Evolutionary conservation across 53 echinoderm and acorn worm genomes (phyloP).

Genomic region (Luidia sarsii): DNA sequence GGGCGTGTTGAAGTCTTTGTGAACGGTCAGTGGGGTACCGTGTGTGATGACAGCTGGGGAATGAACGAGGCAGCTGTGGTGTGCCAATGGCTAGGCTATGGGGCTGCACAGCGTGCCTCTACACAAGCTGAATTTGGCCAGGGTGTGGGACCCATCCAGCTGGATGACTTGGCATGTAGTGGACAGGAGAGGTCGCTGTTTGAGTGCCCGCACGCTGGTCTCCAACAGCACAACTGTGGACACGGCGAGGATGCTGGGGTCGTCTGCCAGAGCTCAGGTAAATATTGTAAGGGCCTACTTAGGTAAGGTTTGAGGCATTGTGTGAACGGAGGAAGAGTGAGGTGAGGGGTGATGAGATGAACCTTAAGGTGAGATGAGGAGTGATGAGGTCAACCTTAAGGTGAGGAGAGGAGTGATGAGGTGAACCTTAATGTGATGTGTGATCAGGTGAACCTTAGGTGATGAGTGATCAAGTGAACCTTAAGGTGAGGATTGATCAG

Average conservation of each 20-base stretch:
- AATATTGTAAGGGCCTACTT: no score
- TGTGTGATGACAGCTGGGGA: slow-evolving; percentile 76
- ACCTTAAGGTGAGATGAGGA: no score
- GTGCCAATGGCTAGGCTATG: slow-evolving; percentile 57
- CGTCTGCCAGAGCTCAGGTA: slow-evolving; percentile 38
- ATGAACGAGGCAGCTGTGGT: slow-evolving; percentile 64
- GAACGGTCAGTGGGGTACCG: slow-evolving; percentile 69
- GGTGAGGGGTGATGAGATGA: no score
- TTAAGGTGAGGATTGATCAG: no score
- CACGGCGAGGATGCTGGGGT: slow-evolving; percentile 74
- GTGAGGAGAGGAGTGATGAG: no score
- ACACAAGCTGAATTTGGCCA: slow-evolving; percentile 42
- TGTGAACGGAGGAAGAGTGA: no score
- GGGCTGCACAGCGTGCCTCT: slow-evolving; percentile 17
- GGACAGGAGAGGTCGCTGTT: slow-evolving; percentile 58
- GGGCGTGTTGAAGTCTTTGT: slow-evolving; percentile 71
- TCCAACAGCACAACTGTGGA: slow-evolving; percentile 57
- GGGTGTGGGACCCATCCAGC: slow-evolving; percentile 55
- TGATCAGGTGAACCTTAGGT: no score
- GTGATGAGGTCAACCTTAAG: no score
- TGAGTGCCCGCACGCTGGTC: slow-evolving; percentile 56
- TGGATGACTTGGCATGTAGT: slow-evolving; percentile 63
- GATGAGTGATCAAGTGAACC: no score
- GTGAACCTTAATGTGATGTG: no score
- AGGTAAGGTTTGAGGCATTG: no score